phyloP scores from a whole-genome alignment of 2,888 invertebrate genomes.

The Thymelicus sylvestris region DNA sequence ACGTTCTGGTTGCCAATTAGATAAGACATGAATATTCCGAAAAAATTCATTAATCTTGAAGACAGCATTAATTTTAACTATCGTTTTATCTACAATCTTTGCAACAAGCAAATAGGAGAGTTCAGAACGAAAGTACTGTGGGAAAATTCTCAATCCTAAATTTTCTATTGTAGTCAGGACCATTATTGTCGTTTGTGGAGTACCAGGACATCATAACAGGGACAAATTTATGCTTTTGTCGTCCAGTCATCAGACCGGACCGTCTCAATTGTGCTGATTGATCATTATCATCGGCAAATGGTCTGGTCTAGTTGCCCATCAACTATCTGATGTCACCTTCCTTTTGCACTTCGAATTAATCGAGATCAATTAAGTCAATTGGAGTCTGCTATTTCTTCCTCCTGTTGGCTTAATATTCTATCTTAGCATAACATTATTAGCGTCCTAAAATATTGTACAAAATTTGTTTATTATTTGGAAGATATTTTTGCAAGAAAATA shows the following conservation, averaged over 20 bases:
- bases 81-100: no score
- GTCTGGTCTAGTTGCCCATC: conserved; percentile 40
- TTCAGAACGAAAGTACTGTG: no score
- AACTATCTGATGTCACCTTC: conserved; percentile 54
- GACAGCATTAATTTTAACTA: background rate
- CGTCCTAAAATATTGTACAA: conserved; percentile 2
- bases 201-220: background rate
- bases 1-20: background rate
- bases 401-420: conserved; percentile 14
- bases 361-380: conserved; percentile 54
- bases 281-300: conserved; percentile 56
- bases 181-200: background rate
- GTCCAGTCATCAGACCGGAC: conserved; percentile 28
- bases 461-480: background rate
- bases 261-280: conserved; percentile 54
- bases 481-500: background rate
- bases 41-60: background rate
- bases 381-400: conserved; percentile 24
- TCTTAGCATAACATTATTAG: conserved; percentile 14
- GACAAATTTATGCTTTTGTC: conserved; percentile 23
- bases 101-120: no score
- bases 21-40: background rate
- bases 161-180: no score
- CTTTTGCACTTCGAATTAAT: conserved; percentile 37
- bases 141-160: no score